Evolutionary conservation across 2,113 vertebrate genomes (phyloP).

Genomic region (Corythaeola cristata): DNA sequence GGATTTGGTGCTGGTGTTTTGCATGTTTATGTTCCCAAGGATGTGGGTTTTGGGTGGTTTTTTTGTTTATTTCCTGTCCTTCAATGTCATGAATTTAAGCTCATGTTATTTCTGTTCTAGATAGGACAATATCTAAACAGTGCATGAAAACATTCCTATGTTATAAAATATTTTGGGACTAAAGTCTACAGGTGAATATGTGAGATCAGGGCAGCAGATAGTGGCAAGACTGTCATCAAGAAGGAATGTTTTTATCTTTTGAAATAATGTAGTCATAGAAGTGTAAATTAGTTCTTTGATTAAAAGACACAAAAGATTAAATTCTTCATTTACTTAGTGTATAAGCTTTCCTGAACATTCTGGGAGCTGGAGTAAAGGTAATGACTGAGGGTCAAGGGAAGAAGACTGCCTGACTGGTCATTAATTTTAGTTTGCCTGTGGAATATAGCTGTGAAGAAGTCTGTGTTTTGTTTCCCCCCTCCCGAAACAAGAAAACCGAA

Average conservation of each 20-base stretch:
- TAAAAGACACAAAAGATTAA: not conserved
- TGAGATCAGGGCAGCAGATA: not conserved
- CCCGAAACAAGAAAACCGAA: not conserved
- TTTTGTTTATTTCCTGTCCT: not conserved
- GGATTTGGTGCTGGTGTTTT: not conserved
- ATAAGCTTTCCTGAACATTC: not conserved
- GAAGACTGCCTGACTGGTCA: not conserved
- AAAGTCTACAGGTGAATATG: not conserved
- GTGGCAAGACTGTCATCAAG: not conserved
- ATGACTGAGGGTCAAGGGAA: not conserved
- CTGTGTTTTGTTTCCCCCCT: not conserved
- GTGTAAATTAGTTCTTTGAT: not conserved
- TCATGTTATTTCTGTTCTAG: not conserved
- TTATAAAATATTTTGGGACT: not conserved
- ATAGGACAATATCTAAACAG: not conserved
- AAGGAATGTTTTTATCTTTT: not conserved
- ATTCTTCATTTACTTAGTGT: not conserved
- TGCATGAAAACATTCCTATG: not conserved
- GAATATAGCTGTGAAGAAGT: not conserved
- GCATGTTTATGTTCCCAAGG: not conserved
- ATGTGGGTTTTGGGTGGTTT: not conserved
- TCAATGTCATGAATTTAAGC: not conserved
- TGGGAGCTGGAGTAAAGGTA: not conserved
- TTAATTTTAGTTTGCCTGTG: not conserved
- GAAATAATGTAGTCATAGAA: not conserved